Percentiles rank a stretch among this genome's conserved stretches.
These are phyloP conservation scores for Cataglyphis cursor DNA, from an alignment of 2,888 invertebrate species.

Conservation along the genomic window DNA sequence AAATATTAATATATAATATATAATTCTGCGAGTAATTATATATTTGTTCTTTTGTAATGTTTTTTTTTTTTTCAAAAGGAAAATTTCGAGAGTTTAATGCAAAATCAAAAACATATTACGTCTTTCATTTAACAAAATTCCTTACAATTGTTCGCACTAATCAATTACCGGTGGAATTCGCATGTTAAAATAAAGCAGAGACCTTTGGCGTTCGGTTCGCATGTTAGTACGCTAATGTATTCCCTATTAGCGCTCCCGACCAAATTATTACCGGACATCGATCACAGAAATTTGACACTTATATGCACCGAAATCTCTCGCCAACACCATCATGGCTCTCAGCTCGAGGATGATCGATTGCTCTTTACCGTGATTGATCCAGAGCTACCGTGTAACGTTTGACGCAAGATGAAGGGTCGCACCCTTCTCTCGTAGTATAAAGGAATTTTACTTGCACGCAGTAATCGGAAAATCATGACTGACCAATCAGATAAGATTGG, in stretches of 20 bases:
- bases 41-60: neutral
- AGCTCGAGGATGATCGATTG: conserved; percentile 79
- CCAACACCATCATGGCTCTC: conserved; percentile 68
- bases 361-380: conserved; percentile 78
- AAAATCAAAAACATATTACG: neutral
- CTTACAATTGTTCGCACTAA: neutral
- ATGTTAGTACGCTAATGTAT: conserved; percentile 46
- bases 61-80: neutral
- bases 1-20: neutral
- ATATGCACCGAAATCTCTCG: conserved; percentile 80
- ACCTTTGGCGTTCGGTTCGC: conserved; percentile 33
- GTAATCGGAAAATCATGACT: conserved; percentile 43
- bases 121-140: neutral
- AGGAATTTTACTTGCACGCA: conserved; percentile 37
- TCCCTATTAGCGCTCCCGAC: conserved; percentile 59
- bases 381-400: conserved; percentile 65
- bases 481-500: conserved; percentile 46
- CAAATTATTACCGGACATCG: conserved; percentile 80
- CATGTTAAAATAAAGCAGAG: conserved; percentile 18
- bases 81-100: neutral
- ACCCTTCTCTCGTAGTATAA: conserved; percentile 31
- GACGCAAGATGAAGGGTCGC: conserved; percentile 57
- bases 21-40: neutral
- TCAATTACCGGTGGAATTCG: neutral
- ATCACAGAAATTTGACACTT: conserved; percentile 84